Percentiles rank a stretch among this genome's conserved stretches.
Conservation (phyloP, 2,797 vertebrate species). For the Pipistrellus nathusii region DNA sequence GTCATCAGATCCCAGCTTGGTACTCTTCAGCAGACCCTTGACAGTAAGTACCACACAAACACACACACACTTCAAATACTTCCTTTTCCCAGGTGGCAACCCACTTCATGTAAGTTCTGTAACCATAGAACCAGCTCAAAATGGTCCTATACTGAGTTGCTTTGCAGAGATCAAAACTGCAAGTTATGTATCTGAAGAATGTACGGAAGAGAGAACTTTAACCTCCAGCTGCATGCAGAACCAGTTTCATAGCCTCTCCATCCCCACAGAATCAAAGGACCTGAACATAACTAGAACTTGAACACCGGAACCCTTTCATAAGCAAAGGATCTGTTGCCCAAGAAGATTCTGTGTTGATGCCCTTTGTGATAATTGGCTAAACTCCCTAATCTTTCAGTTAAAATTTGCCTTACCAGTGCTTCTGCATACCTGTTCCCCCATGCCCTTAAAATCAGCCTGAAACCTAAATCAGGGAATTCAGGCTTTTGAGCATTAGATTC, state of each 20-base stretch:
- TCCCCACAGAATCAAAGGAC: background rate
- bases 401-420: background rate
- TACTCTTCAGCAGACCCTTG: background rate
- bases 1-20: background rate
- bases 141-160: background rate
- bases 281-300: background rate
- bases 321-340: background rate
- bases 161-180: background rate
- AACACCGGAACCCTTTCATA: background rate
- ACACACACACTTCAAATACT: background rate
- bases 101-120: background rate
- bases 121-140: background rate
- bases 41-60: background rate
- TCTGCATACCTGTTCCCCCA: background rate
- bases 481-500: background rate
- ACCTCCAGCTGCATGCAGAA: background rate
- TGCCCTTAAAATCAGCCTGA: background rate
- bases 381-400: background rate
- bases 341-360: background rate
- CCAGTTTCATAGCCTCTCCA: background rate
- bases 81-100: background rate
- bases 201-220: background rate
- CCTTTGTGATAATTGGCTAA: background rate
- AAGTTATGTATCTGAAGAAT: background rate
- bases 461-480: background rate